Conservation (phyloP, 1,140 invertebrate species). For the Bombus confusus region DNA sequence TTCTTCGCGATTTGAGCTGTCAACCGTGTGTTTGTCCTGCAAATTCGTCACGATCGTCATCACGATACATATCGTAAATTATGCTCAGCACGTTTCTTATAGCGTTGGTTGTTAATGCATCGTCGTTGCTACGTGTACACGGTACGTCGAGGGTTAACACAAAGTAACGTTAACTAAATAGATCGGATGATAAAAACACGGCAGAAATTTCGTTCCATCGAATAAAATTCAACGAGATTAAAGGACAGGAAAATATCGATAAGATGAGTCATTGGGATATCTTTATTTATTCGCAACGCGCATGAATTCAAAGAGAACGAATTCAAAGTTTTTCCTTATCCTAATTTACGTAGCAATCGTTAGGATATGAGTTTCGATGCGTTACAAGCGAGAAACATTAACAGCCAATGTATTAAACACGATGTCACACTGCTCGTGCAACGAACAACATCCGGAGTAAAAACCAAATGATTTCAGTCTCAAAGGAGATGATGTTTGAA, state of each 20-base stretch:
- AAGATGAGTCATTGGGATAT: too few species aligned
- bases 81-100: background rate
- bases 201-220: too few species aligned
- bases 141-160: background rate
- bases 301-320: background rate
- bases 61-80: background rate
- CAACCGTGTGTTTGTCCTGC: slow-evolving; percentile 10
- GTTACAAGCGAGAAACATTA: background rate
- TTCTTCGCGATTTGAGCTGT: slow-evolving; percentile 8
- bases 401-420: background rate
- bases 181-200: too few species aligned
- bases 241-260: too few species aligned
- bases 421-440: background rate
- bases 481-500: too few species aligned
- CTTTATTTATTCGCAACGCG: too few species aligned
- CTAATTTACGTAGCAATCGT: background rate
- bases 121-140: background rate
- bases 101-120: background rate
- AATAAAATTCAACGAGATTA: background rate
- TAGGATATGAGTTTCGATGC: background rate
- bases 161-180: too few species aligned
- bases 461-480: background rate
- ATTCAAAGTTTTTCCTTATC: too few species aligned
- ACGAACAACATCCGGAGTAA: background rate
- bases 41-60: background rate